Base-by-base conservation (phyloP, 2,113 vertebrate genomes). In the Sander lucioperca region DNA sequence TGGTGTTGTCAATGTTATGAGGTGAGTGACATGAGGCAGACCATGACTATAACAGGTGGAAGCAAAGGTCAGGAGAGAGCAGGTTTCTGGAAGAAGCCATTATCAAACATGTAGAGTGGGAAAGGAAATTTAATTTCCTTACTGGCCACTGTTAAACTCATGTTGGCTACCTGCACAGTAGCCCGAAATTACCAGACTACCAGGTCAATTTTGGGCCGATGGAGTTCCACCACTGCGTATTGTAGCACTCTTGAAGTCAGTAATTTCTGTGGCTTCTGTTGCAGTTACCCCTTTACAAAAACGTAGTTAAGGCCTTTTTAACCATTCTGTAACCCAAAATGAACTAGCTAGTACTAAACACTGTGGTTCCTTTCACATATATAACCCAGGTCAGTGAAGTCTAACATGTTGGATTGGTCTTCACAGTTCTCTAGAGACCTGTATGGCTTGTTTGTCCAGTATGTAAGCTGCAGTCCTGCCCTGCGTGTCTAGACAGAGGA, bases 11-110 rank as follows among this genome's bases (percentile, higher is more conserved):
- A 90, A 80, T 71, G 89, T 95, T 94, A 94, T 43, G 91, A 95
- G 94, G 95, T 95, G 95, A 91, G 85, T 94, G 95, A 95, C 87
- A 91, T 80, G 93, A 92, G 89, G 91, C 94, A 94, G 94, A 86
- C 74, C 88, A 77, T 63, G 82, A 72, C 83, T 63, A 82, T 74
- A 92, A 91, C 94, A 94, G 94, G 94, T 95, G 93, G 91, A 94
- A 85, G 87, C 69, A 89, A 86, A 92, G 93, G 91, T 94, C 93
- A 91, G 87, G 69, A 88, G 85, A 88, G 87, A 92, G 89, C 92
- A 91, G 92, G 92, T 93, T 77, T 92, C 92, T 94, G 91, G 89
- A 86, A 80, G 77, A 80, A 80, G 66, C 86, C 86, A 86, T 91
- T 91, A 83, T 93, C 88, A 87, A 84, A 89, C 84, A 82, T 62